Evolutionary conservation across 2,888 invertebrate species (phyloP).

Genomic region (Neria commutata): DNA sequence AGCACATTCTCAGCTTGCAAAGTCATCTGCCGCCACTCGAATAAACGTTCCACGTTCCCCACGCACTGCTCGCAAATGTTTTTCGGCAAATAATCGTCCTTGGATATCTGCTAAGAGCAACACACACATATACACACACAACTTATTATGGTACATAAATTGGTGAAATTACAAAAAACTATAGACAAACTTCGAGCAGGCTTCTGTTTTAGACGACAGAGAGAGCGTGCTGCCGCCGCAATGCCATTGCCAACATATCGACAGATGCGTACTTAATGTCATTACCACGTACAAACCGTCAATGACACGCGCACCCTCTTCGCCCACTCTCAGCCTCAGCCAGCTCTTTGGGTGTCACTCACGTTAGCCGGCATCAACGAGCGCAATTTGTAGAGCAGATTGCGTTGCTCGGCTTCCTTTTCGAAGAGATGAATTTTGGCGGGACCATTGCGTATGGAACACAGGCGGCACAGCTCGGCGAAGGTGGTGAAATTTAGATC

Average conservation of each 20-base stretch:
- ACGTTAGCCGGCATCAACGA: constrained; percentile 73
- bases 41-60: constrained; percentile 71
- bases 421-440: constrained; percentile 74
- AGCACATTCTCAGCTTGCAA: constrained; percentile 71
- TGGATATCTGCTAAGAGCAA: constrained; percentile 66
- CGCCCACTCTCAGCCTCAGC: too few species aligned
- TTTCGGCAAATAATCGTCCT: constrained; percentile 75
- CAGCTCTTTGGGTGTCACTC: too few species aligned
- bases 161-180: too few species aligned
- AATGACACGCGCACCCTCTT: too few species aligned
- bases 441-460: constrained; percentile 73
- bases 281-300: too few species aligned
- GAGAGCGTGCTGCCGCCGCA: too few species aligned
- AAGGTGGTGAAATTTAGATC: constrained; percentile 73
- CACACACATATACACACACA: not conserved
- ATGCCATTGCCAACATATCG: too few species aligned
- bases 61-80: constrained; percentile 75
- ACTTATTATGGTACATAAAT: too few species aligned
- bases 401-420: constrained; percentile 74
- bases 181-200: too few species aligned
- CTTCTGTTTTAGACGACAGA: too few species aligned
- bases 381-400: constrained; percentile 73
- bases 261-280: too few species aligned
- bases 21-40: constrained; percentile 72
- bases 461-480: constrained; percentile 73